Conservation (phyloP, 2,113 vertebrate genomes). For the Tursiops truncatus region DNA sequence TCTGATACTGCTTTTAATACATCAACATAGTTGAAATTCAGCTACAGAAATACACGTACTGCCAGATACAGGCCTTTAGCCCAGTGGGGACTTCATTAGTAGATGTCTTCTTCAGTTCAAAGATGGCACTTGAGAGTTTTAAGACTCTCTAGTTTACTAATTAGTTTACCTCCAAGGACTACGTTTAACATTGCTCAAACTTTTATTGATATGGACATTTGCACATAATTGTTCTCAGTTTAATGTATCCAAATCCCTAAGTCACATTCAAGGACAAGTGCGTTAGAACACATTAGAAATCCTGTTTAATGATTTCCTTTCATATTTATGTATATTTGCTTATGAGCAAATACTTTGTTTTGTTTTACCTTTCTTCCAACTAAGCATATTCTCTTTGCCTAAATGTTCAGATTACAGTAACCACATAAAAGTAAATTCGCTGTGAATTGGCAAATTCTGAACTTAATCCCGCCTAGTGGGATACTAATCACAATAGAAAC, state of each 20-base stretch:
- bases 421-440: slow-evolving; percentile 19
- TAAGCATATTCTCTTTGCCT: slow-evolving; percentile 33
- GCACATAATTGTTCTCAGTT: slow-evolving; percentile 69
- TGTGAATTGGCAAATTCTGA: slow-evolving; percentile 65
- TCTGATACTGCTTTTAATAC: slow-evolving; percentile 56
- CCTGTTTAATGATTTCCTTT: slow-evolving; percentile 53
- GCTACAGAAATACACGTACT: slow-evolving; percentile 55
- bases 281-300: slow-evolving; percentile 47
- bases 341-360: slow-evolving; percentile 64
- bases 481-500: slow-evolving; percentile 58
- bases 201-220: slow-evolving; percentile 84
- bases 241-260: slow-evolving; percentile 71
- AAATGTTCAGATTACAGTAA: slow-evolving; percentile 50
- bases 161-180: slow-evolving; percentile 84
- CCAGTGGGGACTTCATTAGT: slow-evolving; percentile 87
- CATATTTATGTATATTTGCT: slow-evolving; percentile 50
- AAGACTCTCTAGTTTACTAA: slow-evolving; percentile 86
- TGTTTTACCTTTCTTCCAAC: slow-evolving; percentile 51
- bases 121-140: slow-evolving; percentile 84
- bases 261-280: slow-evolving; percentile 77
- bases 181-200: slow-evolving; percentile 83
- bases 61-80: slow-evolving; percentile 75
- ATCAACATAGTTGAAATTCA: slow-evolving; percentile 80
- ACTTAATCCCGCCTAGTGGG: slow-evolving; percentile 35
- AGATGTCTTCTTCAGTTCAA: slow-evolving; percentile 86